Evolutionary conservation across 2,113 vertebrate genomes (phyloP).

Genomic region (Stictonetta naevosa): DNA sequence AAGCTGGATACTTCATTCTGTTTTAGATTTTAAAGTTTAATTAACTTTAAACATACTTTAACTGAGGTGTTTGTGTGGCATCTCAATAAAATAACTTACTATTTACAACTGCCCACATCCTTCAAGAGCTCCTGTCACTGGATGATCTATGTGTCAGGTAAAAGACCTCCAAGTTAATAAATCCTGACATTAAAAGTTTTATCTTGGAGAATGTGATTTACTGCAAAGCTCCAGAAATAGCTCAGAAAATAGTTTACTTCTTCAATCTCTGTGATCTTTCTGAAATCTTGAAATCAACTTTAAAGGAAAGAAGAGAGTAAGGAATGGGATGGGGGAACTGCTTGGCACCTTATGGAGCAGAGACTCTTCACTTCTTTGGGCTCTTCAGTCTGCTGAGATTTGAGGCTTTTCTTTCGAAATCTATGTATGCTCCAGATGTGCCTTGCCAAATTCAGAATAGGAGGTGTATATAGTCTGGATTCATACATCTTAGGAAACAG

Average conservation of each 20-base stretch:
- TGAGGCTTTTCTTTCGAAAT: background rate
- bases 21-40: background rate
- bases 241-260: background rate
- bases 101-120: background rate
- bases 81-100: background rate
- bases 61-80: background rate
- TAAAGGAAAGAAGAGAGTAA: background rate
- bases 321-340: background rate
- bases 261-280: background rate
- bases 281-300: background rate
- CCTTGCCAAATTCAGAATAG: background rate
- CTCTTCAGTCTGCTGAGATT: background rate
- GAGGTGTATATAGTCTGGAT: background rate
- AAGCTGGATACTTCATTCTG: background rate
- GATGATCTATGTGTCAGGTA: background rate
- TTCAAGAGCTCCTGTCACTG: background rate
- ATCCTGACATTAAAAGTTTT: background rate
- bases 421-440: background rate
- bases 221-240: background rate
- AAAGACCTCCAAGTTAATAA: background rate
- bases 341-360: background rate
- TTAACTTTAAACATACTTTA: background rate
- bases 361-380: background rate
- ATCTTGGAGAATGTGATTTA: background rate
- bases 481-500: background rate